A percentile compares a stretch with the other conserved stretches of the same genome.
These are phyloP conservation scores for Pipistrellus nathusii DNA, from an alignment of 2,797 vertebrate genomes.

Conservation along the genomic window DNA sequence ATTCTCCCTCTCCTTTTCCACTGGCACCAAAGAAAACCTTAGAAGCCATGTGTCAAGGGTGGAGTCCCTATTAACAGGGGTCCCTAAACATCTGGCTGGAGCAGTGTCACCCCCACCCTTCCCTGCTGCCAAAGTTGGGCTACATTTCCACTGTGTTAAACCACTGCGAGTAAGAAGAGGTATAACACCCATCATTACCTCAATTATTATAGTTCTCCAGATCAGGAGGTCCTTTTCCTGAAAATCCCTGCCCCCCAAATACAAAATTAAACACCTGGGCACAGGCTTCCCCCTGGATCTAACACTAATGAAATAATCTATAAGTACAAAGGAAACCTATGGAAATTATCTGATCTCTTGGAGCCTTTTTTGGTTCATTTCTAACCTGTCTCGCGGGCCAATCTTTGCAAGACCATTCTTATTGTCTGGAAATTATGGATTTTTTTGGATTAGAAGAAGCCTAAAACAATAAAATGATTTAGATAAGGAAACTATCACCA, in stretches of 20 bases:
- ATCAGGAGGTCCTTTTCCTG: not conserved
- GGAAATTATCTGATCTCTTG: not conserved
- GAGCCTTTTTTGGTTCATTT: not conserved
- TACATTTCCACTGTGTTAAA: not conserved
- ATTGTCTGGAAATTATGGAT: not conserved
- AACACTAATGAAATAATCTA: not conserved
- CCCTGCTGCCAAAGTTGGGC: not conserved
- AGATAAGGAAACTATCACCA: not conserved
- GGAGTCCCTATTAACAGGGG: not conserved
- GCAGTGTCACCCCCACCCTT: not conserved
- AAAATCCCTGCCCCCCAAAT: not conserved
- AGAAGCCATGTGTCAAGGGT: not conserved
- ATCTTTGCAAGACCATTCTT: not conserved
- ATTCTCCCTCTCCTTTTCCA: not conserved
- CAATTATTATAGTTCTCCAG: not conserved
- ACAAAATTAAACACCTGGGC: not conserved
- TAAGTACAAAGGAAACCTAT: not conserved
- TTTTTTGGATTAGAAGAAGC: not conserved
- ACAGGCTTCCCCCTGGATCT: not conserved
- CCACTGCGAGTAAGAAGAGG: not conserved
- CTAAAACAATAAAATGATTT: conserved; percentile 10
- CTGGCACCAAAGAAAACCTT: not conserved
- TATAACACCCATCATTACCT: not conserved
- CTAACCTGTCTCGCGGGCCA: not conserved
- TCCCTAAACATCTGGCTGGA: not conserved